These are phyloP conservation scores for Xenopus borealis DNA, from an alignment of 2,113 vertebrate species.

Conservation along the genomic window DNA sequence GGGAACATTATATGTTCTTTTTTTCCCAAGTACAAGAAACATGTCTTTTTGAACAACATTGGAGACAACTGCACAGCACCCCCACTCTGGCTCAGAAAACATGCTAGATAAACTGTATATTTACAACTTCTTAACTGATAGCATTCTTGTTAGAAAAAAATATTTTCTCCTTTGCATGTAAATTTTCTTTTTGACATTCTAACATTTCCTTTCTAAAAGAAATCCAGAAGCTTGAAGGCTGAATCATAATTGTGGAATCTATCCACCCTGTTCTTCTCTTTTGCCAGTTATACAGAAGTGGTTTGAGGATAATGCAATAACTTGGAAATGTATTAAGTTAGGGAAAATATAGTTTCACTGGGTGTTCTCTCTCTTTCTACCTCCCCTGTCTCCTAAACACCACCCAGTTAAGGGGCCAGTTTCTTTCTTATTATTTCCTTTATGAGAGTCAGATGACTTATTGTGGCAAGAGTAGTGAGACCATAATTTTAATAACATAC, in stretches of 20 bases:
- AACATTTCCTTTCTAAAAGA: not conserved
- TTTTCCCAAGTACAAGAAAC: no score
- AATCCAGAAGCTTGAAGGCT: conserved; percentile 2
- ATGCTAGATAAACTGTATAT: no score
- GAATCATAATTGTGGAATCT: conserved; percentile 7
- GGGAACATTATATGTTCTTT: no score
- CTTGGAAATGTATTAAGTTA: not conserved
- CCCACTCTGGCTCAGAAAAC: conserved; percentile 23
- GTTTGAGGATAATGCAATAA: conserved; percentile 1
- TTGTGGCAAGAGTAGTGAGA: no score
- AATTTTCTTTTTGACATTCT: not conserved
- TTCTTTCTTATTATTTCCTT: not conserved
- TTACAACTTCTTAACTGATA: no score
- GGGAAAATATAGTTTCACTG: not conserved
- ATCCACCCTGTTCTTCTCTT: conserved; percentile 4
- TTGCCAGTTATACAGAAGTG: not conserved
- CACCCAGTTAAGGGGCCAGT: not conserved
- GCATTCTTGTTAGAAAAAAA: no score
- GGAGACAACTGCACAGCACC: no score
- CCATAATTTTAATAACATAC: no score
- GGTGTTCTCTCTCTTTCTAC: not conserved
- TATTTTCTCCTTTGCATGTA: no score
- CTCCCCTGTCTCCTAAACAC: not conserved
- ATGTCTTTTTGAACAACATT: no score
- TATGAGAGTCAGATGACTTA: no score